Evolutionary conservation across 23 tunicate species (phyloP).

Genomic region (Diplosoma virens): DNA sequence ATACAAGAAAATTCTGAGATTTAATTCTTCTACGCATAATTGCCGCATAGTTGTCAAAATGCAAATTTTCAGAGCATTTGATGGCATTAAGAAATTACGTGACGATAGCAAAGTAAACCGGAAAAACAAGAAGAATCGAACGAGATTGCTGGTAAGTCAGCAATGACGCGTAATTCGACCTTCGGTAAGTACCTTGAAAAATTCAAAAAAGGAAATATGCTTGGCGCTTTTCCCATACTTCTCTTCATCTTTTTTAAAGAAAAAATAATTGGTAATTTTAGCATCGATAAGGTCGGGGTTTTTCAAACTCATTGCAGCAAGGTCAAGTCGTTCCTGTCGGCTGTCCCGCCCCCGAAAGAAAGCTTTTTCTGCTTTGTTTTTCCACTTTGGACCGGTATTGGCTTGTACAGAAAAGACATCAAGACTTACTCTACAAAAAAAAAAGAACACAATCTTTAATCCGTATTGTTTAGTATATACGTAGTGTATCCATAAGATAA

Average conservation of each 20-base stretch:
- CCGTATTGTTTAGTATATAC: too few species aligned
- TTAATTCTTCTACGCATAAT: too few species aligned
- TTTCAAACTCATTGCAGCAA: constrained; percentile 76
- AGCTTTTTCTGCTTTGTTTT: constrained; percentile 65
- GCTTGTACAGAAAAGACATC: constrained; percentile 89
- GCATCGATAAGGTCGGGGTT: constrained; percentile 83
- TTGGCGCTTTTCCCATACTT: constrained; percentile 82
- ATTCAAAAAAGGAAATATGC: constrained; percentile 76
- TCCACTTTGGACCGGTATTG: constrained; percentile 91
- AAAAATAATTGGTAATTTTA: constrained; percentile 84
- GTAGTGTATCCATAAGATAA: too few species aligned
- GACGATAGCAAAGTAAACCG: too few species aligned
- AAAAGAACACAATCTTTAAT: background rate
- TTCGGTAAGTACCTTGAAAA: constrained; percentile 89
- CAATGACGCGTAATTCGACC: too few species aligned
- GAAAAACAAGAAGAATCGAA: too few species aligned
- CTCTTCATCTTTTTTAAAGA: constrained; percentile 86
- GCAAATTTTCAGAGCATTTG: too few species aligned
- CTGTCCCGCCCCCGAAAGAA: constrained; percentile 98
- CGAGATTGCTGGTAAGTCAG: too few species aligned
- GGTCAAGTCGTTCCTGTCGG: constrained; percentile 79
- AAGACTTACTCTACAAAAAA: constrained; percentile 58
- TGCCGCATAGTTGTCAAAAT: too few species aligned
- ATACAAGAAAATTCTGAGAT: too few species aligned
- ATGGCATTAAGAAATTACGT: too few species aligned